Base-by-base conservation (phyloP, 2,888 invertebrate species). In the Celastrina argiolus region DNA sequence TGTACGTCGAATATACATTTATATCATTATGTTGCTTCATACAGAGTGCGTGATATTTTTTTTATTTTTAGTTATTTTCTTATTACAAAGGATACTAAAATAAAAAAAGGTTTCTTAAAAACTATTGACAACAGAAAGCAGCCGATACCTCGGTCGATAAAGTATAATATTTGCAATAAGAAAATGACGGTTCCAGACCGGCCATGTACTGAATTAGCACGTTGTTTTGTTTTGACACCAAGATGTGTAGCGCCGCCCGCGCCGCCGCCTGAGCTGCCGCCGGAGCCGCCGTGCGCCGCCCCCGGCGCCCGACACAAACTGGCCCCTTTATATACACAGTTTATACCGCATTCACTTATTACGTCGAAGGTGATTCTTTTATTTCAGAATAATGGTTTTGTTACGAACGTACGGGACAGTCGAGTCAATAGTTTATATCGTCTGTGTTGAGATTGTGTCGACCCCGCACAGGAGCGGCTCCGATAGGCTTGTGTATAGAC, bases 221-320 rank as follows among this genome's bases (percentile, higher is more conserved):
- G 36, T 65, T 65, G 58, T 66, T 59, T 66, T 66, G 41, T 66
- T 66, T 65, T 66, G 58, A 66, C 65, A 59, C 41, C 65, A 66
- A 66, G 65, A 66, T 66, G 42, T 66, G 58, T 66, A 66, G 65
- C 58, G 59, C 26, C 16, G 64, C 56, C 56, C 16, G 12, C 18
- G 59, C 7, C 61, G 61, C 61, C 6, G 59, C 58, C 59, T 42
- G 65, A 56, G 59, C 18, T 18, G 31, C 36, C 26, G 65, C 51
- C 64, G 58, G n/a, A n/a, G n/a, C 28, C 34, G 34, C 14, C 59
- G 59, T 3, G 26, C n/a, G 16, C 58, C n/a, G 7, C 58, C 14
- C 14, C 14, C 14, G 12, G 26, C 26, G 56, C 56, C 14, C 7
- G n/a, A n/a, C n/a, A 31, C 58, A n/a, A 45, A n/a, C 51, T 8